Conservation (phyloP, 2,888 invertebrate genomes). For the Gandaritis pyraliata region DNA sequence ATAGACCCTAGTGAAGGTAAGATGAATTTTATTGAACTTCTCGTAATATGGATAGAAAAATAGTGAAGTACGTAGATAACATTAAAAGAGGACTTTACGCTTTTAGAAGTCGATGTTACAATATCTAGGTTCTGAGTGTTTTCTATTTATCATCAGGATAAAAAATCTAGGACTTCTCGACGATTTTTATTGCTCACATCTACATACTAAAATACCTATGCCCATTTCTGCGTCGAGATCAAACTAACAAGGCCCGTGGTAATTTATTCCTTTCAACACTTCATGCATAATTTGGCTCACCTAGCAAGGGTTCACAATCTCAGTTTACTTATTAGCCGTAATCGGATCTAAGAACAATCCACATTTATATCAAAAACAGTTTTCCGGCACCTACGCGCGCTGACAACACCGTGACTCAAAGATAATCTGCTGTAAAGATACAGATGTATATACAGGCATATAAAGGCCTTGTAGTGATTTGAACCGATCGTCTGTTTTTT, state of each 20-base stretch:
- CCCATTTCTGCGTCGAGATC: constrained; percentile 1
- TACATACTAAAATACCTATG: constrained; percentile 4
- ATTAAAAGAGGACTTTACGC: too few relatives aligned
- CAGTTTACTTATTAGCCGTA: constrained; percentile 34
- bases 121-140: too few relatives aligned
- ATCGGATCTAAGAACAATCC: constrained; percentile 23
- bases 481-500: too few relatives aligned
- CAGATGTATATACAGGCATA: too few relatives aligned
- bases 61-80: too few relatives aligned
- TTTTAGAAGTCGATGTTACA: too few relatives aligned
- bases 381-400: constrained; percentile 1
- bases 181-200: not conserved
- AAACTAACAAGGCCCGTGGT: constrained; percentile 21
- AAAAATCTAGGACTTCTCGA: not conserved
- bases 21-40: not conserved
- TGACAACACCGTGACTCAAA: not conserved
- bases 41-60: not conserved
- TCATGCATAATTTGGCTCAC: constrained; percentile 39
- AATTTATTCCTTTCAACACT: constrained; percentile 46
- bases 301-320: constrained; percentile 34
- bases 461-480: too few relatives aligned
- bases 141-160: too few relatives aligned
- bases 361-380: constrained; percentile 8
- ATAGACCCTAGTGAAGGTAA: constrained; percentile 74
- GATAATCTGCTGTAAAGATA: too few relatives aligned